Percentiles rank a stretch among this genome's conserved stretches.
Evolutionary conservation across 2,797 vertebrate species (phyloP).

Genomic region (Australoheros facetus): DNA sequence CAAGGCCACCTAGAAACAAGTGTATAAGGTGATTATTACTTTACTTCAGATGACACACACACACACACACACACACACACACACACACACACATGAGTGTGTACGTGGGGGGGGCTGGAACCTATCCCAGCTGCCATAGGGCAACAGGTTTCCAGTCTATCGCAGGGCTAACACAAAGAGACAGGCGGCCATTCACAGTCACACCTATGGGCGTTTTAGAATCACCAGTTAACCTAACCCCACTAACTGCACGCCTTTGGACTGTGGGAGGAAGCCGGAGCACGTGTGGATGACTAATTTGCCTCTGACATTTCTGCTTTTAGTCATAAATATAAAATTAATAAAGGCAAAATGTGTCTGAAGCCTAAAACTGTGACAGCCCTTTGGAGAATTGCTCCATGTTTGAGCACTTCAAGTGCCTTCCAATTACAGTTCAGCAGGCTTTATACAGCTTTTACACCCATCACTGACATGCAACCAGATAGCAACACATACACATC

Average conservation of each 20-base stretch:
- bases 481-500: not conserved
- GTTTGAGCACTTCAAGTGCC: not conserved
- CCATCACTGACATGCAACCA: not conserved
- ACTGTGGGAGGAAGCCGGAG: no score
- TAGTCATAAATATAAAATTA: not conserved
- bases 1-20: slow-evolving; percentile 80
- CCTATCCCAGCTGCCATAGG: no score
- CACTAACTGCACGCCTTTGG: no score
- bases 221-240: no score
- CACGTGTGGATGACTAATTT: not conserved
- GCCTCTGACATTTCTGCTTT: not conserved
- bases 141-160: no score
- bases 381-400: not conserved
- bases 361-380: not conserved
- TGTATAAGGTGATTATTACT: not conserved
- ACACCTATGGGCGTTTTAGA: no score
- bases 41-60: not conserved
- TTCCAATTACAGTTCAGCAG: not conserved
- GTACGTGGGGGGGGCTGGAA: no score
- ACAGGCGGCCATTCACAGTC: no score
- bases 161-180: no score
- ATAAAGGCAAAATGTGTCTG: not conserved
- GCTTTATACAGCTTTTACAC: not conserved
- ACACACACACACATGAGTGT: no score
- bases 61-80: no score